Conservation (phyloP, 2,797 vertebrate genomes). For the Sebastes dallii region DNA sequence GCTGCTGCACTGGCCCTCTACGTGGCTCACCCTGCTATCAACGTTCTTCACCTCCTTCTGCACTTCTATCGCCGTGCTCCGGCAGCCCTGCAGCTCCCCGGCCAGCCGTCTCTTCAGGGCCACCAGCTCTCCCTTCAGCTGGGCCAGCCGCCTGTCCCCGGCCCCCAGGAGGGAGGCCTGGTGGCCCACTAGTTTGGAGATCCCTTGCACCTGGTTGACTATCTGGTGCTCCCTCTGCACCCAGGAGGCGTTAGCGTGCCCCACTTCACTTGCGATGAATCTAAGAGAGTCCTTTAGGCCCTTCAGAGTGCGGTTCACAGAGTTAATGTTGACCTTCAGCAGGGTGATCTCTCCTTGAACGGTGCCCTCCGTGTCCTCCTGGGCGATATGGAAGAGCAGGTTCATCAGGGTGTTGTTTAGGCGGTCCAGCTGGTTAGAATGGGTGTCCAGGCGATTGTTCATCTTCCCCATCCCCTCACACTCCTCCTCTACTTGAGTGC, state of each 20-base stretch:
- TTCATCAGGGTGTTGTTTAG: conserved; percentile 89
- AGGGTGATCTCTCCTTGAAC: conserved; percentile 96
- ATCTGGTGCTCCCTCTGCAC: conserved; percentile 89
- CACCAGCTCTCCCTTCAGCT: conserved; percentile 90
- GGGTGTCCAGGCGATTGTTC: conserved; percentile 84
- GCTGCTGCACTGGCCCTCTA: conserved; percentile 87
- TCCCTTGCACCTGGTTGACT: conserved; percentile 89
- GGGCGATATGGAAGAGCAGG: conserved; percentile 85
- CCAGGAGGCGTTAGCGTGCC: conserved; percentile 87
- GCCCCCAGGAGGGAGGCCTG: conserved; percentile 89
- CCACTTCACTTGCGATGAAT: conserved; percentile 87
- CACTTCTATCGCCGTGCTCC: conserved; percentile 82
- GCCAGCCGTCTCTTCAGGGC: conserved; percentile 86
- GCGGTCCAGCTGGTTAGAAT: conserved; percentile 81
- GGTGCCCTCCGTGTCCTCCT: conserved; percentile 79
- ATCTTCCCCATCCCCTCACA: conserved; percentile 80
- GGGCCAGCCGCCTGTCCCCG: conserved; percentile 88
- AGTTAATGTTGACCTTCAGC: conserved; percentile 96
- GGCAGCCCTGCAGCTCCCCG: conserved; percentile 89
- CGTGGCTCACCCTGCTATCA: conserved; percentile 86
- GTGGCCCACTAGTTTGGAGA: conserved; percentile 90
- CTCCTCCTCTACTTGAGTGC: conserved; percentile 58
- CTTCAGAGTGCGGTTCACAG: conserved; percentile 92
- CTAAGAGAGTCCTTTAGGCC: conserved; percentile 92
- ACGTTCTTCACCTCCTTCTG: conserved; percentile 88